Base-by-base conservation (phyloP, 2,888 invertebrate genomes). In the Noctua janthina region DNA sequence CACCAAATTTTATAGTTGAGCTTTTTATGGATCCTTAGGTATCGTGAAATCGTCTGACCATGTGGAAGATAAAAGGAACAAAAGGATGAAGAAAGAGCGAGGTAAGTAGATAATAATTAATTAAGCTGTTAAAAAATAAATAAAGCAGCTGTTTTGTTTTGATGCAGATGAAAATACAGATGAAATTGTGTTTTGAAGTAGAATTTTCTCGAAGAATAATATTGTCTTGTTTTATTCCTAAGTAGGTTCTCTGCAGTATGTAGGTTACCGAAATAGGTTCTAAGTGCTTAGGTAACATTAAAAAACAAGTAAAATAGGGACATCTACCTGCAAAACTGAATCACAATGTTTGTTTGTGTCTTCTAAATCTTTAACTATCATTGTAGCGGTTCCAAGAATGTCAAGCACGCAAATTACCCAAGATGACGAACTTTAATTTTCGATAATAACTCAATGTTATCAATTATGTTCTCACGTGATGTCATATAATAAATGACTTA, bases 381-480 rank as follows among this genome's bases (percentile, higher is more conserved):
- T 35, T 13, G 43, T 11, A 73, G 20, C 39, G 20, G 54, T 67
- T 70, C 46, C 11, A 54, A 76, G 43, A 78, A 76, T 86, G 69
- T 67, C 69, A 82, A 78, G n/a, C 59, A 82, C 69, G 73, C 73
- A 78, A 82, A 70, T 67, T 62, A 73, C 70, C 73, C 71, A 68
- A 74, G 74, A 83, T 87, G 68, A 84, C 85, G 74, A 69, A 62
- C 69, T 69, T 71, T 39, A 54, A 76, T 66, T 78, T 77, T 78
- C 43, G 74, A 73, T 76, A 79, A 87, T 78, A 82, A 76, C 74
- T 76, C 51, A 56, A 35, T 46, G 49, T 76, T 86, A 85, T 76
- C 75, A 78, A 43, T 70, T 29, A 54, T n/a, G 54, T 83, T 78
- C 83, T 69, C 85, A 85, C 79, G 78, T 82, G 74, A 85, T 76